Evolutionary conservation across 2,888 invertebrate genomes (phyloP).

Genomic region (Cancer borealis): DNA sequence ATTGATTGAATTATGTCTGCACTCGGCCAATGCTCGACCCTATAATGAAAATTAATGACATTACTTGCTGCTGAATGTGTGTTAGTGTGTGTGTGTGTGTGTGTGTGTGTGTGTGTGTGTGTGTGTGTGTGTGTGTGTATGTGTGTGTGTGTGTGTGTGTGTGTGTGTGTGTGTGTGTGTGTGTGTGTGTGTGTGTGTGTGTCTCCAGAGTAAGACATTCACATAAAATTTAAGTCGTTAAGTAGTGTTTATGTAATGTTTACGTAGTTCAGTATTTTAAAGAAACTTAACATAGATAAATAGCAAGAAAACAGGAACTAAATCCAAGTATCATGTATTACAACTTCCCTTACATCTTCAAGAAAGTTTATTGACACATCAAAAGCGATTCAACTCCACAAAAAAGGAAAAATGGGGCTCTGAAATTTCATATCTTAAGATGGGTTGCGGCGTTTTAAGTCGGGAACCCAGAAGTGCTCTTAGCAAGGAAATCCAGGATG

Average conservation of each 20-base stretch:
- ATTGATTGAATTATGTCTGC: slow-evolving; percentile 29
- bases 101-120: slow-evolving; percentile 41
- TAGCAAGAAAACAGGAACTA: not conserved
- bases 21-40: not conserved
- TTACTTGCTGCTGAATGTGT: slow-evolving; percentile 22
- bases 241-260: not conserved
- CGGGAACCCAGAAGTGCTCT: slow-evolving; percentile 31
- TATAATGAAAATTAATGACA: slow-evolving; percentile 31
- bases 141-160: not conserved
- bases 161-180: not conserved
- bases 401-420: not conserved
- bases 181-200: slow-evolving; percentile 49
- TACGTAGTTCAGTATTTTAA: not conserved
- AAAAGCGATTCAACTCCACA: not conserved
- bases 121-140: slow-evolving; percentile 24
- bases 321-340: not conserved
- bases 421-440: slow-evolving; percentile 24
- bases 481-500: slow-evolving; percentile 17
- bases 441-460: not conserved
- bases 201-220: not conserved
- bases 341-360: not conserved
- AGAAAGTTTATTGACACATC: not conserved
- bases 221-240: not conserved
- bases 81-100: slow-evolving; percentile 33
- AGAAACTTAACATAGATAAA: not conserved